Evolutionary conservation across 2,797 vertebrate species (phyloP), one percentile per base, ranked within the genome.

Genomic region (Lemur catta): DNA sequence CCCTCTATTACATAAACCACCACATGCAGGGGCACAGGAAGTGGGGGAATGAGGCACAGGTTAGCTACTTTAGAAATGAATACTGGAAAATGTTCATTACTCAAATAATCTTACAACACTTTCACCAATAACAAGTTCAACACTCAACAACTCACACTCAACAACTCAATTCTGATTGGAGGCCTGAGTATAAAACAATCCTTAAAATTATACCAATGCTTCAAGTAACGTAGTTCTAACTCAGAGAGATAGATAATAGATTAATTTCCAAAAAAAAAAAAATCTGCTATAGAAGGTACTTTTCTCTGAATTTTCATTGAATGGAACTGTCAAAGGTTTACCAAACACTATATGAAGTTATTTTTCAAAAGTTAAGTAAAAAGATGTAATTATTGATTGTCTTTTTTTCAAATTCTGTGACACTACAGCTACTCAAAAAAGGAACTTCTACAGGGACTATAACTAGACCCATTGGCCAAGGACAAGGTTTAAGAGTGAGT

Each of bases 341-440:
- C 24, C 18, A 94, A 91, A 94, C 50, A 88, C 4, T 55, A 75
- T 2, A 71, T 18, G 5, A 43, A 76, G 8, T 74, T 69, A 92
- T 48, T 57, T 91, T 96, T 90, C 67, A 69, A 84, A 97, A 90
- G 6, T 75, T 96, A 74, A 7, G 10, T 41, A 65, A 50, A 95
- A 10, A 74, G 18, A 71, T 43, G 17, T 18, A 55, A 81, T 87
- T 76, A 72, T 57, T 48, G 17, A 8, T 81, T 10, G 26, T 55
- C 8, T 84, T 81, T 65, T 91, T 20, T 50, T 59, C 41, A 55
- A 78, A 38, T n/a, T 52, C 18, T 35, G 1, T 48, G 55, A 84
- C 17, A 30, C 24, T 30, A 30, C 3, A 93, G 12, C 7, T 50
- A 88, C 38, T 84, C 4, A 59, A 57, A 84, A 92, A 71, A 91